A percentile compares a stretch with the other conserved stretches of the same genome.
phyloP scores from a whole-genome alignment of 2,113 vertebrate genomes.

The Nesogale talazaci region DNA sequence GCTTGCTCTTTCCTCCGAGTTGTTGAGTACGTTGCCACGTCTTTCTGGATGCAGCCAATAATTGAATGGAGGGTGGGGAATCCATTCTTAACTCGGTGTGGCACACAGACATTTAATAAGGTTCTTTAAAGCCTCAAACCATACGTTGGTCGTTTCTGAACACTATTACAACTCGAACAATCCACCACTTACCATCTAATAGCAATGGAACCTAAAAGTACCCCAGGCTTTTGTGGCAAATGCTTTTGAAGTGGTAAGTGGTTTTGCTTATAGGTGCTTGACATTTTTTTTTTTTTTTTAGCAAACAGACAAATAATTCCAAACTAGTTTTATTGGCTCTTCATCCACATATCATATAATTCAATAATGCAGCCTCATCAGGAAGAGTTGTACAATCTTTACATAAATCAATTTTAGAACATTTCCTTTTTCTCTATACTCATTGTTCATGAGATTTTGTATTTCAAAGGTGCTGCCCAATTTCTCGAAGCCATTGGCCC shows the following conservation, averaged over 20 bases:
- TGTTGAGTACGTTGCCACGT: rapidly evolving
- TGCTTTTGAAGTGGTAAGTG: rapidly evolving
- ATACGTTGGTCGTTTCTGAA: rapidly evolving
- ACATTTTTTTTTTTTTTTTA: too few relatives aligned
- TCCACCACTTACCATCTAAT: not conserved
- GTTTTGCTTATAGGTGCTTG: not conserved
- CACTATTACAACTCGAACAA: rapidly evolving
- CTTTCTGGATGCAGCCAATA: not conserved
- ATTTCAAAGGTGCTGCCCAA: not conserved
- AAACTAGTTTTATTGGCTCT: too few relatives aligned
- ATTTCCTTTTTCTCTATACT: too few relatives aligned
- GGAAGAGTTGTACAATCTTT: too few relatives aligned
- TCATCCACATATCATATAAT: too few relatives aligned
- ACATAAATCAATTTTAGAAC: too few relatives aligned
- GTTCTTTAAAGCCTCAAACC: not conserved
- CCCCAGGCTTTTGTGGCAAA: not conserved
- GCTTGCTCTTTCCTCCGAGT: not conserved
- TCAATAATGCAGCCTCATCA: too few relatives aligned
- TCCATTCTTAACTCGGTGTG: too few relatives aligned
- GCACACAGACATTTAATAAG: not conserved
- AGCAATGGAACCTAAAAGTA: not conserved
- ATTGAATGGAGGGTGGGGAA: too few relatives aligned
- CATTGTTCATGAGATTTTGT: too few relatives aligned
- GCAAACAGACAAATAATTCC: too few relatives aligned
- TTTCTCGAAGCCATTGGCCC: constrained; percentile 50